Evolutionary conservation across 2,113 vertebrate genomes (phyloP), one percentile per base, ranked within the genome.

Genomic region (Mirounga angustirostris): DNA sequence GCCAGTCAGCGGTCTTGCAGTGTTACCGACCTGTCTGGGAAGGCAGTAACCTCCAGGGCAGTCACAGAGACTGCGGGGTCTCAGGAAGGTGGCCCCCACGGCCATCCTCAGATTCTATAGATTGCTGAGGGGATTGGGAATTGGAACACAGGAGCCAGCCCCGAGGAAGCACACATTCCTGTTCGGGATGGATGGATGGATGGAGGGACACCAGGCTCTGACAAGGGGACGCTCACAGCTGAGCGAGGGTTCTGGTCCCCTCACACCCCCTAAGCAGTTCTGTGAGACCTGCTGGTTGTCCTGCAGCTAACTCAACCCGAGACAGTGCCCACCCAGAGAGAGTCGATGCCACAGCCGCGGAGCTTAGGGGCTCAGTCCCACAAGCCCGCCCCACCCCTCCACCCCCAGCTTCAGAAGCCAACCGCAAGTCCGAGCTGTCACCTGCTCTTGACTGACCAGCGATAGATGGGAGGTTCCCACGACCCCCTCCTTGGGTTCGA

Each of bases 161-260:
- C 4, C 28, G 14, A 7, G 54, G 36, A 56, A n/a, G n/a, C 30
- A 30, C 30, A 30, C 2, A 1, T 30, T 40, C 65, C 24, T 0
- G 9, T 15, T 11, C 0, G 12, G 56, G 33, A 33, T 5, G 3
- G 21, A 19, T 1, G 6, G 78, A 14, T 7, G 52, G 52, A 80
- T 5, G 8, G 33, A 36, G 13, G 43, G 93, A 69, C 22, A 28
- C 19, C 59, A 36, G 24, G 10, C n/a, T 56, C n/a, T 59, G 40
- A 2, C 36, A 18, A 4, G 36, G 28, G 0, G 10, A 4, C 22
- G 8, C 54, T 50, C 82, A 26, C n/a, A 7, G 46, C 24, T 46
- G 1, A 56, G 13, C 8, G 4, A 67, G 33, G 30, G 5, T 30
- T 67, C 63, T 67, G 71, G 40, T 43, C 40, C 13, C 36, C 71